phyloP scores from a whole-genome alignment of 2,797 vertebrate species.

The Chrysolophus pictus region DNA sequence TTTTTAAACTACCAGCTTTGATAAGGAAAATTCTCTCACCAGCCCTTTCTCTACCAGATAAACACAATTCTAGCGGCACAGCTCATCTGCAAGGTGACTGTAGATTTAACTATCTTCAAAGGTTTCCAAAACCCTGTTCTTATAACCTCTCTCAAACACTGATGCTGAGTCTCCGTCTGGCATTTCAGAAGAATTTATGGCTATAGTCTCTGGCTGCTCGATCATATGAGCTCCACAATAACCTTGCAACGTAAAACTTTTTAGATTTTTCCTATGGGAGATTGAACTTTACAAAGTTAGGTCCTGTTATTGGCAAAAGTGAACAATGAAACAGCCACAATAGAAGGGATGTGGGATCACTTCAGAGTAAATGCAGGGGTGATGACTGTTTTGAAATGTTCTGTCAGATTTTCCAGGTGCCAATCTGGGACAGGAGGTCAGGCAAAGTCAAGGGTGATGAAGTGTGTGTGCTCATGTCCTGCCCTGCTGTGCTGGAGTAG shows the following conservation, averaged over 20 bases:
- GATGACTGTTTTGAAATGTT: conserved; percentile 29
- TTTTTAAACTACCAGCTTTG: conserved; percentile 50
- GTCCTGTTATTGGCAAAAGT: not conserved
- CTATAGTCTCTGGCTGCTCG: not conserved
- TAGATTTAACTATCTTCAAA: conserved; percentile 43
- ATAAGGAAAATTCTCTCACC: conserved; percentile 61
- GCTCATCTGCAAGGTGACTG: conserved; percentile 41
- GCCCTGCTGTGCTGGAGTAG: not conserved
- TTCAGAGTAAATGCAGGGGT: conserved; percentile 1
- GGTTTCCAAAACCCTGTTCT: not conserved
- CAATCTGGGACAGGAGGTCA: conserved; percentile 2
- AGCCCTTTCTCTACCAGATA: conserved; percentile 12
- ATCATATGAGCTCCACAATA: not conserved
- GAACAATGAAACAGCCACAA: conserved; percentile 9
- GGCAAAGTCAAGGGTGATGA: conserved; percentile 16
- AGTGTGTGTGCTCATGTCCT: not conserved
- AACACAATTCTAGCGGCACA: conserved; percentile 41
- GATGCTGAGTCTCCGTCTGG: not conserved
- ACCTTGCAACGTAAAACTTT: not conserved
- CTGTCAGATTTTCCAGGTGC: not conserved
- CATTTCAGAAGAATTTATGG: conserved; percentile 24
- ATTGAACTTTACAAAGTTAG: not conserved
- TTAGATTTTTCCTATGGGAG: not conserved
- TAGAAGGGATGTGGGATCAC: not conserved
- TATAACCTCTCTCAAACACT: not conserved